Evolutionary conservation across 2,888 invertebrate genomes (phyloP).

Genomic region (Polydrusus cervinus): DNA sequence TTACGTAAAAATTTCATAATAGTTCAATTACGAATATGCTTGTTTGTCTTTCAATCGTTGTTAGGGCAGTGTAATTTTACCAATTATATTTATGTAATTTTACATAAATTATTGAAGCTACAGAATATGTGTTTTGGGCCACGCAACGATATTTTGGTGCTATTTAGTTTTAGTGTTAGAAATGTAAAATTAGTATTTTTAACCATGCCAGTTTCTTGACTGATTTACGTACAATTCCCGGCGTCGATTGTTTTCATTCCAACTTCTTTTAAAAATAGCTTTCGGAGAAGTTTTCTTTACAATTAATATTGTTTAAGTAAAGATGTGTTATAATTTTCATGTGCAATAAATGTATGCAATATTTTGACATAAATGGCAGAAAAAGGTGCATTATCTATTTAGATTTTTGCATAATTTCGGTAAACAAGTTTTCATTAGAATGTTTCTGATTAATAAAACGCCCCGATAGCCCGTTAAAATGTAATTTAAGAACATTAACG

Average conservation of each 20-base stretch:
- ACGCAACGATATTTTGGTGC: constrained; percentile 25
- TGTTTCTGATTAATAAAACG: too few relatives aligned
- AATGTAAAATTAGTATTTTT: constrained; percentile 10
- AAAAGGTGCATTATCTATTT: too few relatives aligned
- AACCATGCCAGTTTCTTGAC: constrained; percentile 35
- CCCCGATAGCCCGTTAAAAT: too few relatives aligned
- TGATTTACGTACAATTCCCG: constrained; percentile 30
- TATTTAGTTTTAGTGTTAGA: constrained; percentile 36
- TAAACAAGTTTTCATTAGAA: too few relatives aligned
- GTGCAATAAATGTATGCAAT: constrained; percentile 24
- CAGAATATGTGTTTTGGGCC: constrained; percentile 13
- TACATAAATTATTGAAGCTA: background rate
- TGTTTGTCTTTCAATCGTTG: too few relatives aligned
- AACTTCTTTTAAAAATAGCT: constrained; percentile 1
- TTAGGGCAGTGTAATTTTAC: too few relatives aligned
- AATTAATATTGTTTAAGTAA: background rate
- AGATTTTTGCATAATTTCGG: too few relatives aligned
- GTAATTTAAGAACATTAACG: too few relatives aligned
- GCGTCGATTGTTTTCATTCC: constrained; percentile 16
- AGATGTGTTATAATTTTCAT: background rate
- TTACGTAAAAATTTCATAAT: too few relatives aligned
- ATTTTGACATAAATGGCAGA: too few relatives aligned
- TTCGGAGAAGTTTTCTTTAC: constrained; percentile 5
- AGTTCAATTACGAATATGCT: too few relatives aligned
- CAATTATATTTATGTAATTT: too few relatives aligned